Base-by-base conservation (phyloP, 2,797 vertebrate genomes). In the Eupleurogrammus muticus region DNA sequence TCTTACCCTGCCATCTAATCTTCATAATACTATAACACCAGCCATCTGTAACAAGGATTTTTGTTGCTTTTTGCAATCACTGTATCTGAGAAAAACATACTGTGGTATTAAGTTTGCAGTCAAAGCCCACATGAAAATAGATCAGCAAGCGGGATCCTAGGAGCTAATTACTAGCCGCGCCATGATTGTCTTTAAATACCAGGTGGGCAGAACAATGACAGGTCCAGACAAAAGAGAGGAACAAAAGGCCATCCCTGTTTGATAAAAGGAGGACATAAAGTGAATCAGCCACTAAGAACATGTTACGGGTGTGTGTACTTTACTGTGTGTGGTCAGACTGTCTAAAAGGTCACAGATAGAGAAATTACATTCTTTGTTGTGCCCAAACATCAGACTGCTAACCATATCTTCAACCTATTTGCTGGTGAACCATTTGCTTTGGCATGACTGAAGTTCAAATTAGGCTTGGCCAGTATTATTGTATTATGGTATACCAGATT, bases 141-240 rank as follows among this genome's bases (percentile, higher is more conserved):
- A 85, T 19, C 59, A 57, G 75, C 66, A 46, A 75, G 67, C 72
- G 62, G 78, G 82, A 84, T 82, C 68, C 69, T 55, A 16, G 44
- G 17, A 80, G 68, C 81, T 90, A 89, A 92, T 92, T 90, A 87
- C 78, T 65, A 70, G 49, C 69, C 50, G 23, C 16, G 5, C 65
- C 70, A 49, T 70, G 76, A 81, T 77, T 80, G 85, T 80, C 74
- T 86, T 87, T 83, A 81, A 88, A 87, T 80, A 82, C 66, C 85
- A 89, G 82, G 79, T 83, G 76, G 73, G 70, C 20, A 66, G 79
- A 84, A 89, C 75, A 86, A 90, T 83, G 71, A 69, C 74, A 50
- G 14, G 53, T 62, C 60, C 67, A 69, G 70, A 87, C 75, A 78
- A 81, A 85, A 57, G 68, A 74, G 16, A 9, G 63, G 62, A 84